Evolutionary conservation across 1,140 invertebrate genomes (phyloP).

Genomic region (Lutraria rhynchaena): DNA sequence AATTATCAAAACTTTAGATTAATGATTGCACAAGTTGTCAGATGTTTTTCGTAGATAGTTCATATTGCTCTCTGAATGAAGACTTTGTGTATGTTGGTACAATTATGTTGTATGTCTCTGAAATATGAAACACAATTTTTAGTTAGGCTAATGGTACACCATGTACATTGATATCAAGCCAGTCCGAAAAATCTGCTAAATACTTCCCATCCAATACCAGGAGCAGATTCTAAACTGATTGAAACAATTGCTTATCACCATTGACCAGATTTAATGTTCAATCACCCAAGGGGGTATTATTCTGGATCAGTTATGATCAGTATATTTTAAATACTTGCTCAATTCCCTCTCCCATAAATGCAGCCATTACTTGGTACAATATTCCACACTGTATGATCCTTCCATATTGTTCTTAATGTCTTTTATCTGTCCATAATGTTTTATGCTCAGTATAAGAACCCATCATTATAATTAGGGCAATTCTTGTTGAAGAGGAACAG

Average conservation of each 20-base stretch:
- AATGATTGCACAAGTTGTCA: no score
- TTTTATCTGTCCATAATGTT: constrained; percentile 21
- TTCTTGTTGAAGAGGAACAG: constrained; percentile 15
- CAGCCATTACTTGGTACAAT: not conserved
- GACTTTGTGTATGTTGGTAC: no score
- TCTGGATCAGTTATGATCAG: not conserved
- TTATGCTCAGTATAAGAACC: constrained; percentile 26
- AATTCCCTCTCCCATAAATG: not conserved
- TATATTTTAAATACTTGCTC: not conserved
- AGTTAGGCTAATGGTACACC: no score
- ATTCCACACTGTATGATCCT: not conserved
- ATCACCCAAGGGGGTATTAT: not conserved
- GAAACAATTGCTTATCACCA: not conserved
- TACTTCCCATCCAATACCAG: no score
- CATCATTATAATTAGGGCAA: constrained; percentile 4
- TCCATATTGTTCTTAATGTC: not conserved
- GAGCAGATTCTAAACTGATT: no score
- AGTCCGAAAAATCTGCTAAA: no score
- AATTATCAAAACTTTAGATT: no score
- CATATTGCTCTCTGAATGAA: no score
- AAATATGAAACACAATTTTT: no score
- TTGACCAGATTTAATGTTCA: not conserved
- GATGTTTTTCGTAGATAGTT: no score
- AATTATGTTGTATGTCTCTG: no score
- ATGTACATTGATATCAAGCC: no score